Evolutionary conservation across 1,140 invertebrate species (phyloP), one percentile per base, ranked within the genome.

Genomic region (Aphelenchoides besseyi): DNA sequence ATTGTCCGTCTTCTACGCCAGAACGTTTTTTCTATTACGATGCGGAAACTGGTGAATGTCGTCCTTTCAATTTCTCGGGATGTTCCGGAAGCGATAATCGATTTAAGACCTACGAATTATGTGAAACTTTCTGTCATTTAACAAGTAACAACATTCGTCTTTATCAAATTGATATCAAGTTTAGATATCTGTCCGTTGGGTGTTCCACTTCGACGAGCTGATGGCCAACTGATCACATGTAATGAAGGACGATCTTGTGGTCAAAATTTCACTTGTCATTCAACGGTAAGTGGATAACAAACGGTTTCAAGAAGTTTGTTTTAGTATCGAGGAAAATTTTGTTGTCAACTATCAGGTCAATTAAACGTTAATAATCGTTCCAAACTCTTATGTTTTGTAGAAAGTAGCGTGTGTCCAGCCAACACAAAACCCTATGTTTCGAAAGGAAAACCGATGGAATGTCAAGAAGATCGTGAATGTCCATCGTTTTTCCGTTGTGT

Each of bases 1-100:
- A n/a, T 53, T 66, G 63, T 30, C 30, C 30, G 33, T 36, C 36
- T 28, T 1, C 63, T 29, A 29, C 16, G 26, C 36, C 63, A 18
- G 23, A 23, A 41, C 30, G 36, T 29, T 53, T 41, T 28, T 66
- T 66, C 36, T 35, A 36, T 35, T 66, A 66, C 30, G 16, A 66
- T 32, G 0, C 16, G 16, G 32, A 29, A 66, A 29, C 48, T 23
- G 63, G 63, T 12, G 63, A 66, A 35, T 66, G 63, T 53, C 63
- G 63, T 8, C 76, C 81, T 3, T 83, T 83, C 41, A 55, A 71
- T 16, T 82, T 81, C 68, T 71, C 78, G 12, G 81, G 79, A 32
- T 82, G 81, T 61, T 70, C 68, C 5, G 79, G 79, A 2, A 81
- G 77, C 66, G 73, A 57, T 16, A 82, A 82, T 54, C 68, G 81